Evolutionary conservation across 2,113 vertebrate species (phyloP), one percentile per base, ranked within the genome.

Genomic region (Barnardius zonarius): DNA sequence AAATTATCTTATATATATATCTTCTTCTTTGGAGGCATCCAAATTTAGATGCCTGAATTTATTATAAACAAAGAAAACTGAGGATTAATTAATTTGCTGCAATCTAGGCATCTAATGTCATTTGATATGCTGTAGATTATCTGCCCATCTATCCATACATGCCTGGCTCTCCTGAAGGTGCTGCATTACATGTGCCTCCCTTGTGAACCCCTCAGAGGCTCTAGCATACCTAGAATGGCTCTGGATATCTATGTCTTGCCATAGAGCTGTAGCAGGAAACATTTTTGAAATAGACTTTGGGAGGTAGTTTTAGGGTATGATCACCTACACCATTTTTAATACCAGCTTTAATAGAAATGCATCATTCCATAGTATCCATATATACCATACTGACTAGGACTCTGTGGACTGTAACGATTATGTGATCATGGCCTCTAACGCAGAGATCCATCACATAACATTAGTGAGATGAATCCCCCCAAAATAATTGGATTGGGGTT

Each of bases 371-470:
- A 43, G 14, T 23, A 52, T 35, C 52, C 27, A 24, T 17, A 24
- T 2, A 22, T 3, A 30, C 4, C 7, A 30, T 5, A 37, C 23
- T 39, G 52, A 61, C 12, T 4, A 8, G 14, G 19, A 67, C 19
- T 61, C 10, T 41, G 4, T 22, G 51, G 18, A 15, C 37, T 70
- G 4, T 10, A 52, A n/a, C 2, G 5, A 25, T 79, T 33, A 27
- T 23, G 49, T 44, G 25, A 44, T 14, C 59, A 69, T 8, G 12
- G 30, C 2, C n/a, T 83, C 30, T 28, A 48, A 54, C 31, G 41
- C 5, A 57, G 73, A 57, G 35, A 52, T 28, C 17, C 31, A n/a
- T 6, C 54, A 41, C 0, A 0, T 31, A 62, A 30, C 9, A 17
- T 84, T 51, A 73, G 17, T 35, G 41, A 72, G 28, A 78, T 20